Evolutionary conservation across 1,140 invertebrate species (phyloP).

Genomic region (Ips nitidus): DNA sequence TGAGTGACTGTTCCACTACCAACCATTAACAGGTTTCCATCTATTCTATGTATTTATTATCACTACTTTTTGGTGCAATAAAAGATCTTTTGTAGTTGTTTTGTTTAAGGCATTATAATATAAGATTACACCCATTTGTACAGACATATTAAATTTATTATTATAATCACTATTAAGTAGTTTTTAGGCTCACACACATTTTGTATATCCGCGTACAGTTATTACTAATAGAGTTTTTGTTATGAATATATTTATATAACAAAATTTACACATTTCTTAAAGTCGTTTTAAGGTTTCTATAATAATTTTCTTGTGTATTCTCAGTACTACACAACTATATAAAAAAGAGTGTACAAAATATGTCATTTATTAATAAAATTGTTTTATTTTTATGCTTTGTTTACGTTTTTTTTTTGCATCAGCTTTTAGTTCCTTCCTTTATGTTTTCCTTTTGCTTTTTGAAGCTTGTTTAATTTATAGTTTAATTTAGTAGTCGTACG

Average conservation of each 20-base stretch:
- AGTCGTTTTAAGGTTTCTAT: background rate
- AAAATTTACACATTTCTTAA: background rate
- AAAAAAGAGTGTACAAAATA: constrained; percentile 24
- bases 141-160: no score
- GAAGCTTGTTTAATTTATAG: no score
- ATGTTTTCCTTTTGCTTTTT: constrained; percentile 6
- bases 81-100: background rate
- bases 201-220: background rate
- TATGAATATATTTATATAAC: background rate
- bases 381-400: constrained; percentile 34
- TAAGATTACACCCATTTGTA: no score
- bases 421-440: background rate
- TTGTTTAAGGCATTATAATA: no score
- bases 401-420: constrained; percentile 25
- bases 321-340: constrained; percentile 3
- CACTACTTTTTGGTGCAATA: constrained; percentile 3
- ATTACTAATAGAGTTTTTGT: constrained; percentile 8
- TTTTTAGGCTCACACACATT: no score
- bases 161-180: no score
- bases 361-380: constrained; percentile 30
- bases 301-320: constrained; percentile 22
- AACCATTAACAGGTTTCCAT: no score
- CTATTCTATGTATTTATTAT: constrained; percentile 4
- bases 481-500: no score
- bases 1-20: no score